Conservation (phyloP, 2,113 vertebrate genomes). For the zebrafish (Danio rerio) region DNA sequence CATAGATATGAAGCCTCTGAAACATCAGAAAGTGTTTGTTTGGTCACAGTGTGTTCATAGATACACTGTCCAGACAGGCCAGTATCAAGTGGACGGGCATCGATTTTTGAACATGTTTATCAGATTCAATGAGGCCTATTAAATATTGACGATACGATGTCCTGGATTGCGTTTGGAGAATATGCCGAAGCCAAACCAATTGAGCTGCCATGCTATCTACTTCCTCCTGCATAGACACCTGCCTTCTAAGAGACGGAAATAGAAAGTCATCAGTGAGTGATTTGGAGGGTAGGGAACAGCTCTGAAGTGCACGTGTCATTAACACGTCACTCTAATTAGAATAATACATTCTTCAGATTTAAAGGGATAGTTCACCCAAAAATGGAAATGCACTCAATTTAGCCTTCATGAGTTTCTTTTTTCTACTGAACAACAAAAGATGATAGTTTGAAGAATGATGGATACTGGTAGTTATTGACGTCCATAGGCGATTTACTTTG, state of each 20-base stretch:
- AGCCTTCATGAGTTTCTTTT: too few species aligned
- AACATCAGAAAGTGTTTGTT: constrained; percentile 76
- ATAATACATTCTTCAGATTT: too few species aligned
- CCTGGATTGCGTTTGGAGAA: constrained; percentile 54
- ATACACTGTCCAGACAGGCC: constrained; percentile 68
- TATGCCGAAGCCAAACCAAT: not conserved
- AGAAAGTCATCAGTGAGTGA: not conserved
- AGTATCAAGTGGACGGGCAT: constrained; percentile 71
- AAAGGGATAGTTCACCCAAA: too few species aligned
- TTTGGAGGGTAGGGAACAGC: not conserved
- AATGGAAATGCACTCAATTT: too few species aligned
- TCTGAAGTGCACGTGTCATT: not conserved
- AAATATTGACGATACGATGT: constrained; percentile 64
- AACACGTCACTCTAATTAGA: too few species aligned
- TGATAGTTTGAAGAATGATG: too few species aligned
- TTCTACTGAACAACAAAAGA: too few species aligned
- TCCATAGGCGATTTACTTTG: too few species aligned
- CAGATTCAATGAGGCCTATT: constrained; percentile 67
- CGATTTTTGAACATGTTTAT: constrained; percentile 69
- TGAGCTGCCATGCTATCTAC: not conserved
- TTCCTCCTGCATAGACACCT: not conserved
- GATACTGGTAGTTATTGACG: too few species aligned
- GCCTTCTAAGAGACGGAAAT: not conserved
- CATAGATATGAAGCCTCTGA: constrained; percentile 58
- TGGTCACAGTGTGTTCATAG: constrained; percentile 73